These are phyloP conservation scores for Cataglyphis cursor DNA, from an alignment of 2,888 invertebrate genomes.

Conservation along the genomic window DNA sequence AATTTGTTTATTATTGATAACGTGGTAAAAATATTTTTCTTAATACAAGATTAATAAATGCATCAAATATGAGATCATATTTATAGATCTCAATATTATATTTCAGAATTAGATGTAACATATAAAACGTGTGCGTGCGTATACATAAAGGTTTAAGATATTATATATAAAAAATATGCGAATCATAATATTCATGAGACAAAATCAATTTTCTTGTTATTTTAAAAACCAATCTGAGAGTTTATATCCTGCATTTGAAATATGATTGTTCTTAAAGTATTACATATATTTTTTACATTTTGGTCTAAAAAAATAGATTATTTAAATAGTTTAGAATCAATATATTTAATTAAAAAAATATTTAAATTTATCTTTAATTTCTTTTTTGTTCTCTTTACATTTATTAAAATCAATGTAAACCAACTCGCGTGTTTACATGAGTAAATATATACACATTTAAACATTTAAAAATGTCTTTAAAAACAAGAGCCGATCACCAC, in stretches of 20 bases:
- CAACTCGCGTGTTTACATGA: conserved; percentile 2
- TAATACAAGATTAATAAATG: conserved; percentile 22
- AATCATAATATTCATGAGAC: conserved; percentile 3
- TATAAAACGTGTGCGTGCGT: not conserved
- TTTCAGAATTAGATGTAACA: not conserved
- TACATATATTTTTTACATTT: not conserved
- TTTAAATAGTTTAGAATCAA: not conserved
- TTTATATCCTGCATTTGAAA: conserved; percentile 4
- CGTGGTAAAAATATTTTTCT: not conserved
- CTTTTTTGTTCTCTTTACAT: conserved; percentile 8
- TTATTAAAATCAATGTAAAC: conserved; percentile 44
- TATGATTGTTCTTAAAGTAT: not conserved
- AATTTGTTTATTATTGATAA: conserved; percentile 12
- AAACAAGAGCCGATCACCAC: conserved; percentile 17
- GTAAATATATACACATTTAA: conserved; percentile 21
- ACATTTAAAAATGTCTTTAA: conserved; percentile 9
- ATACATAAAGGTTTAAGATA: not conserved
- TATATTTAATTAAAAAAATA: conserved; percentile 1
- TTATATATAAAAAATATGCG: conserved; percentile 13
- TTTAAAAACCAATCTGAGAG: not conserved
- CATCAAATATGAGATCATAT: not conserved
- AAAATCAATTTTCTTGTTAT: not conserved
- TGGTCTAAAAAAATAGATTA: conserved; percentile 3
- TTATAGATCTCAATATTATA: not conserved
- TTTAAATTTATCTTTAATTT: conserved; percentile 10